A percentile compares a stretch with the other conserved stretches of the same genome.
phyloP scores from a whole-genome alignment of 2,797 vertebrate species.

The Pangasius mekongensis region DNA sequence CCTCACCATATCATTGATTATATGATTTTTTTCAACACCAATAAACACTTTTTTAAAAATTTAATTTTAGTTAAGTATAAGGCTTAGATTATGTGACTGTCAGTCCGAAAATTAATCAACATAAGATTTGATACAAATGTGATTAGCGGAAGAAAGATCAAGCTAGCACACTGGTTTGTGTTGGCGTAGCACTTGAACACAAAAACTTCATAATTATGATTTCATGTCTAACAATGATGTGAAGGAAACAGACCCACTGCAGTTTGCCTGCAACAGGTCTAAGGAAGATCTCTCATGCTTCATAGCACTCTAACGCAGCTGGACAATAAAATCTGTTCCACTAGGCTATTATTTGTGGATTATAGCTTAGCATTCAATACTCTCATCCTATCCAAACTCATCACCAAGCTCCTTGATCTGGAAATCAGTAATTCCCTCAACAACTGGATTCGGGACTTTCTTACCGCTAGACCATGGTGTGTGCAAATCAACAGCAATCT shows the following conservation, averaged over 20 bases:
- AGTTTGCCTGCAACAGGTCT: background rate
- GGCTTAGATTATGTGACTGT: too few relatives aligned
- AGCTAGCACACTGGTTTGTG: too few relatives aligned
- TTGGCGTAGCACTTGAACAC: too few relatives aligned
- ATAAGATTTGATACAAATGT: too few relatives aligned
- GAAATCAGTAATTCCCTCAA: slow-evolving; percentile 3
- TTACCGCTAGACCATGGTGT: background rate
- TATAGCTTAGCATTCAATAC: slow-evolving; percentile 4
- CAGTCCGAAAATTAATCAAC: too few relatives aligned
- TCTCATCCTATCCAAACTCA: slow-evolving; percentile 9
- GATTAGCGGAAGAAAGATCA: too few relatives aligned
- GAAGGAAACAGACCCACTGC: too few relatives aligned
- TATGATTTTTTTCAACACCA: background rate
- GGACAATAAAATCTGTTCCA: background rate
- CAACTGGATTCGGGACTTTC: background rate
- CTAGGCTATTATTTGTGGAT: slow-evolving; percentile 16
- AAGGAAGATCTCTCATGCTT: background rate
- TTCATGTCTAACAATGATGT: background rate
- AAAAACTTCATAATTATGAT: background rate
- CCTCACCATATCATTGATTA: background rate
- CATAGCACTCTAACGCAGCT: background rate
- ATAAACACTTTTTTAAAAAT: background rate
- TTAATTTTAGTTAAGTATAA: too few relatives aligned
- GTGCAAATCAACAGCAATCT: slow-evolving; percentile 11
- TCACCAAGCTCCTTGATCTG: slow-evolving; percentile 3